Percentiles rank a stretch among this genome's conserved stretches.
Evolutionary conservation across 1,140 invertebrate species (phyloP).

Genomic region (Pachypeltis micranthus): DNA sequence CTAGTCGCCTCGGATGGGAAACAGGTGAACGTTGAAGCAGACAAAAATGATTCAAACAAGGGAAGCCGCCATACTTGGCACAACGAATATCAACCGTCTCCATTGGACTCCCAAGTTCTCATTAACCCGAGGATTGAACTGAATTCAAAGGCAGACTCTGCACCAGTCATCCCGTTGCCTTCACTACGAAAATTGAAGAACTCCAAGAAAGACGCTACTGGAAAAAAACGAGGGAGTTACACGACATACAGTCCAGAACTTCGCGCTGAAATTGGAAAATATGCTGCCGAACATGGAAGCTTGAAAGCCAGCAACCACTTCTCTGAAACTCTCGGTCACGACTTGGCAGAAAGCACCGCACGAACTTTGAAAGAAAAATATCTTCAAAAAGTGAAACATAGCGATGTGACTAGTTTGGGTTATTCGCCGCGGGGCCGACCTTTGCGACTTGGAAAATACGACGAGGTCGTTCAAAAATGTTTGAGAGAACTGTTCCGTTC

Average conservation of each 20-base stretch:
- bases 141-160: neutral
- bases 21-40: neutral
- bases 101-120: neutral
- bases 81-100: neutral
- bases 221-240: slow-evolving; percentile 31
- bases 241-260: slow-evolving; percentile 34
- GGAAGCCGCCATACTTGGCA: neutral
- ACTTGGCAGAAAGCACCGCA: slow-evolving; percentile 34
- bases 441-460: slow-evolving; percentile 34
- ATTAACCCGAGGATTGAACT: neutral
- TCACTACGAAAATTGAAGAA: neutral
- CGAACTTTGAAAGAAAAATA: slow-evolving; percentile 34
- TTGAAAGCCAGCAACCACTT: slow-evolving; percentile 33
- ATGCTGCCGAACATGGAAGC: slow-evolving; percentile 34
- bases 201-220: slow-evolving; percentile 14
- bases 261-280: slow-evolving; percentile 34
- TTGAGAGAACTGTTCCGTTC: slow-evolving; percentile 32
- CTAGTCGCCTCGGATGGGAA: neutral
- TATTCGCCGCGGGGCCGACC: slow-evolving; percentile 34
- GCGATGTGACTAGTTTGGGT: slow-evolving; percentile 31
- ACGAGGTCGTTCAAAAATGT: slow-evolving; percentile 35
- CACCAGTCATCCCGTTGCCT: no score
- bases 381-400: slow-evolving; percentile 28
- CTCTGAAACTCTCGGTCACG: slow-evolving; percentile 29
- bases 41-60: neutral